Evolutionary conservation across 2,797 vertebrate genomes (phyloP).

Genomic region (Pangasius djambal): DNA sequence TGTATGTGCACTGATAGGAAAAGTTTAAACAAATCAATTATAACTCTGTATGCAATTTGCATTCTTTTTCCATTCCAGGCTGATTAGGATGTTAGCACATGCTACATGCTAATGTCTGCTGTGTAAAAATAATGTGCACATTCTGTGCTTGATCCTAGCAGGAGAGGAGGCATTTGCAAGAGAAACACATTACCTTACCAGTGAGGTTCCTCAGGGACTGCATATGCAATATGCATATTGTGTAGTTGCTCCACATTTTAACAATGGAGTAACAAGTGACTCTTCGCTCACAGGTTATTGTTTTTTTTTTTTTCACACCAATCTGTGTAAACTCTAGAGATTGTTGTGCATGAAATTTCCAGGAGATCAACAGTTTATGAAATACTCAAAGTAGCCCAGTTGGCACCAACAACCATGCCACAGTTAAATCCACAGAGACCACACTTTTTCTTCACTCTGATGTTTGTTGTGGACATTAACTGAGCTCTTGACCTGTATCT

Average conservation of each 20-base stretch:
- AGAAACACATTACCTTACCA: background rate
- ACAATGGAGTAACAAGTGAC: background rate
- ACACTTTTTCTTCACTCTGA: too few relatives aligned
- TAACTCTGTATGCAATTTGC: background rate
- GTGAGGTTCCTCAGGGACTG: background rate
- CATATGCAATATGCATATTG: background rate
- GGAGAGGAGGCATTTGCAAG: background rate
- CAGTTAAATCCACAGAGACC: too few relatives aligned
- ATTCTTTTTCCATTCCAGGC: background rate
- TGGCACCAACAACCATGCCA: too few relatives aligned
- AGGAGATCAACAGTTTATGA: too few relatives aligned
- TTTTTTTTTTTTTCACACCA: too few relatives aligned
- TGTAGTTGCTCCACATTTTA: background rate
- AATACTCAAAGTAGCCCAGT: too few relatives aligned
- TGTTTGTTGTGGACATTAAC: too few relatives aligned
- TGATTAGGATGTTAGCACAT: background rate
- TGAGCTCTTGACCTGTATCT: too few relatives aligned
- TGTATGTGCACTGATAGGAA: background rate
- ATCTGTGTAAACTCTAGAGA: too few relatives aligned
- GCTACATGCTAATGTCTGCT: slow-evolving; percentile 6
- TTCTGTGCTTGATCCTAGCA: background rate
- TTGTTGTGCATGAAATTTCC: too few relatives aligned
- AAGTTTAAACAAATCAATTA: background rate
- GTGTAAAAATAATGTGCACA: background rate
- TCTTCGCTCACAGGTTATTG: too few relatives aligned